Evolutionary conservation across 2,113 vertebrate species (phyloP), one percentile per base, ranked within the genome.

Genomic region (Platichthys flesus): DNA sequence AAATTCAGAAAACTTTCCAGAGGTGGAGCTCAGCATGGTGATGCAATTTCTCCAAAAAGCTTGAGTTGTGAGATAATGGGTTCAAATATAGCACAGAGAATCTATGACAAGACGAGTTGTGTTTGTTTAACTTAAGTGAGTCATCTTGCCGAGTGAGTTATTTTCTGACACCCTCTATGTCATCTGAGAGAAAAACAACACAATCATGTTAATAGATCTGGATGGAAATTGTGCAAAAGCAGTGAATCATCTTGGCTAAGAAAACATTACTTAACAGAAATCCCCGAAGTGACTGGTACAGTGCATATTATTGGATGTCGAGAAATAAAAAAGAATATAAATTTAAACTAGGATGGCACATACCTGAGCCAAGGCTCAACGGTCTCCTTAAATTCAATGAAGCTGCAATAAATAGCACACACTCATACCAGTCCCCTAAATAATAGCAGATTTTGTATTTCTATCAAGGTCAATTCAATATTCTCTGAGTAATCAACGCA

Each of bases 241-340:
- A 2, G 59, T 81, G 85, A 81, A 15, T 82, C 67, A 78, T 78
- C 18, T 55, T n/a, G 67, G 71, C 58, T 71, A 77, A 71, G 35
- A 67, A 21, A 28, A 79, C 51, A 42, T 64, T 6, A 73, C 15
- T 57, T 4, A n/a, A 61, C 9, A 54, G 16, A 58, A 81, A 81
- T 78, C 49, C 31, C 31, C 3, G 2, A 68, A 58, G 23, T 66
- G 71, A 87, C n/a, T 84, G 69, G 75, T 57, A 62, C 49, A 58
- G 28, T 58, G 37, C 13, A 13, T 12, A 35, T 79, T 31, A 35
- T 73, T 37, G 47, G 55, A 72, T 60, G 67, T 42, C 70, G 10
- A 61, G 52, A 67, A 57, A 14, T 24, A 24, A 24, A 56, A 16
- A 31, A 31, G 16, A 3, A 21, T 18, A 59, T 5, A 13, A 28